Evolutionary conservation across 2,888 invertebrate genomes (phyloP).

Genomic region (Hydriomena furcata): DNA sequence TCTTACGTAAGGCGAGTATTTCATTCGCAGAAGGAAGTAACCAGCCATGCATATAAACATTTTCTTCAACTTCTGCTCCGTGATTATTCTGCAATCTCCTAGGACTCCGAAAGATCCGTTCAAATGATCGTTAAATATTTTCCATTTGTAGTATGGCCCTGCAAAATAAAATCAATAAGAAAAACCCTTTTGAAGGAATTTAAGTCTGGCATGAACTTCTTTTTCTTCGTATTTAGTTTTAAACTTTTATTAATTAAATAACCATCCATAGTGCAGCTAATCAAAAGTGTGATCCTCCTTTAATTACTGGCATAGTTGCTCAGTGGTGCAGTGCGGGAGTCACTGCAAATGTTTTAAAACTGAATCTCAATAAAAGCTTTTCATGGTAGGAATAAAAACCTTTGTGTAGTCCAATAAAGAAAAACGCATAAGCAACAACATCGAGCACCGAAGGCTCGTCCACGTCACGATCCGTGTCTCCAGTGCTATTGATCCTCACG

Average conservation of each 20-base stretch:
- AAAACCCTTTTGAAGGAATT: too few relatives aligned
- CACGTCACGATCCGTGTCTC: constrained; percentile 46
- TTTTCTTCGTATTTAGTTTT: too few relatives aligned
- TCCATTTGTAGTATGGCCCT: constrained; percentile 95
- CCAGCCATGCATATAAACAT: constrained; percentile 81
- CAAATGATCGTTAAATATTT: constrained; percentile 88
- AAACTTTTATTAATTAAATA: too few relatives aligned
- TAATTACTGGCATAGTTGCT: too few relatives aligned
- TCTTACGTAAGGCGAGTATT: constrained; percentile 81
- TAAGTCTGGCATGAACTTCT: too few relatives aligned
- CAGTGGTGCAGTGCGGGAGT: too few relatives aligned
- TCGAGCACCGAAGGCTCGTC: constrained; percentile 75
- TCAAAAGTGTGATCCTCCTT: too few relatives aligned
- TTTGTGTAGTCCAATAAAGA: constrained; percentile 93
- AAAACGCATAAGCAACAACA: constrained; percentile 90
- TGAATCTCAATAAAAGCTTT: too few relatives aligned
- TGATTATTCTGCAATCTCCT: constrained; percentile 82
- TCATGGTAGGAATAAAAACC: constrained; percentile 82
- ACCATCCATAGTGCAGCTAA: too few relatives aligned
- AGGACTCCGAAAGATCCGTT: constrained; percentile 79
- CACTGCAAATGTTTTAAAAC: too few relatives aligned
- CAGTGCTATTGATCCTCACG: constrained; percentile 30
- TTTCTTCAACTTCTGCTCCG: constrained; percentile 84
- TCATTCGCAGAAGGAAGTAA: constrained; percentile 79
- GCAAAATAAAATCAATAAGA: constrained; percentile 51